A percentile compares a stretch with the other conserved stretches of the same genome.
Evolutionary conservation across 23 tunicate species (phyloP).

Genomic region (Trididemnum clinides): DNA sequence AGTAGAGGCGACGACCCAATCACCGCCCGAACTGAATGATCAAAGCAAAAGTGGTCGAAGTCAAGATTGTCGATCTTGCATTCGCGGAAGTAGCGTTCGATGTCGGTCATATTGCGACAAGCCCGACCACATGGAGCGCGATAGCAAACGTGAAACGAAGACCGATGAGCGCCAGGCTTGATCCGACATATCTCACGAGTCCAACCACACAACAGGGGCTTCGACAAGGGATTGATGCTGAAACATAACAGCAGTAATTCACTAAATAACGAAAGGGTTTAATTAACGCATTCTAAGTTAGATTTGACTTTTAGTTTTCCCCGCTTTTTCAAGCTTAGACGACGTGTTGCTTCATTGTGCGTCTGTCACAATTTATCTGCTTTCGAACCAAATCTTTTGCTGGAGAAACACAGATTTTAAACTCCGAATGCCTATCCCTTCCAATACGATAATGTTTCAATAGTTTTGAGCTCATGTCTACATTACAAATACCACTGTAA

Average conservation of each 20-base stretch:
- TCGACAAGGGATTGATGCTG: slow-evolving; percentile 60
- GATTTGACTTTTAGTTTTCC: too few relatives aligned
- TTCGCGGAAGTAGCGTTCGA: slow-evolving; percentile 56
- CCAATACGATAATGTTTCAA: too few relatives aligned
- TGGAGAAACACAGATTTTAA: too few relatives aligned
- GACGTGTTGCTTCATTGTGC: too few relatives aligned
- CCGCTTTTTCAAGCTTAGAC: too few relatives aligned
- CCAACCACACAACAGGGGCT: slow-evolving; percentile 78
- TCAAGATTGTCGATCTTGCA: slow-evolving; percentile 37
- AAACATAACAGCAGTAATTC: too few relatives aligned
- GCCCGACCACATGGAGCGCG: slow-evolving; percentile 77
- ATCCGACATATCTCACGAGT: slow-evolving; percentile 60
- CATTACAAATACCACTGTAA: too few relatives aligned
- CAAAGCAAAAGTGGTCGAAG: slow-evolving; percentile 72
- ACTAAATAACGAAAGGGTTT: background rate
- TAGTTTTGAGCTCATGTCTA: too few relatives aligned
- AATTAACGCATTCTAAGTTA: too few relatives aligned
- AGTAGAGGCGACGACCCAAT: slow-evolving; percentile 11
- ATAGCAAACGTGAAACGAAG: slow-evolving; percentile 61
- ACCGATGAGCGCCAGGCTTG: slow-evolving; percentile 15
- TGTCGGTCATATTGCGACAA: slow-evolving; percentile 78
- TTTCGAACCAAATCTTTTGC: too few relatives aligned
- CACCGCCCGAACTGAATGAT: slow-evolving; percentile 57
- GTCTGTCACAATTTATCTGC: too few relatives aligned
- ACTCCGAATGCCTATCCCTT: too few relatives aligned